Conservation (phyloP, 2,797 vertebrate species). For the Sparidentex hasta region DNA sequence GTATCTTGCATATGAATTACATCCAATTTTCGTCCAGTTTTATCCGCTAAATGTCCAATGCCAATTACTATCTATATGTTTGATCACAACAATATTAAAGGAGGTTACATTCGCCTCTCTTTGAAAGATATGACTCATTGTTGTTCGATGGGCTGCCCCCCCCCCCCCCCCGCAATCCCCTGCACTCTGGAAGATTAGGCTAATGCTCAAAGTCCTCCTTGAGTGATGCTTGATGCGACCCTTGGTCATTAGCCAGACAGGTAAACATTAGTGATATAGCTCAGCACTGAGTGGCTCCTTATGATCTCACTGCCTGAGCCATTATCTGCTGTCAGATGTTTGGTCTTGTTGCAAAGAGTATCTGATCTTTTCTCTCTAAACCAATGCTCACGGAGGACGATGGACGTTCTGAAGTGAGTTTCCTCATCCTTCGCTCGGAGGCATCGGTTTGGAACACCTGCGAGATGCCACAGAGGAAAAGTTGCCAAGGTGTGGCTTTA, state of each 20-base stretch:
- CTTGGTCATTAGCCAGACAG: slow-evolving; percentile 20
- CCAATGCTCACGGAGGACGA: neutral
- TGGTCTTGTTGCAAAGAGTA: neutral
- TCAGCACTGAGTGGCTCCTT: neutral
- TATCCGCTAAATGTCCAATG: neutral
- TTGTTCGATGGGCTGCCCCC: neutral
- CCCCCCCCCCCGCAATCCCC: neutral
- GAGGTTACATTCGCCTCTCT: too few relatives aligned
- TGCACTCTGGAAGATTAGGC: slow-evolving; percentile 2
- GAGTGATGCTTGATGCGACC: slow-evolving; percentile 13
- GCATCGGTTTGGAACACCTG: neutral
- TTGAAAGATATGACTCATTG: neutral
- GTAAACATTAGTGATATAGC: slow-evolving; percentile 4
- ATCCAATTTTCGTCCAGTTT: neutral
- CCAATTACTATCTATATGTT: too few relatives aligned
- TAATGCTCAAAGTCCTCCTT: neutral
- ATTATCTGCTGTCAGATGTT: neutral
- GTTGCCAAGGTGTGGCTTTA: neutral
- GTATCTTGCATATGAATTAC: neutral
- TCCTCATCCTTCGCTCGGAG: neutral
- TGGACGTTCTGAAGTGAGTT: neutral
- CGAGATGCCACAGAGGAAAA: too few relatives aligned
- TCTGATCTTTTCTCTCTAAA: neutral
- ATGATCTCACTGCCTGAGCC: slow-evolving; percentile 13
- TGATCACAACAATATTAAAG: too few relatives aligned